Conservation (phyloP, 2,113 vertebrate species). For the Ranitomeya imitator region DNA sequence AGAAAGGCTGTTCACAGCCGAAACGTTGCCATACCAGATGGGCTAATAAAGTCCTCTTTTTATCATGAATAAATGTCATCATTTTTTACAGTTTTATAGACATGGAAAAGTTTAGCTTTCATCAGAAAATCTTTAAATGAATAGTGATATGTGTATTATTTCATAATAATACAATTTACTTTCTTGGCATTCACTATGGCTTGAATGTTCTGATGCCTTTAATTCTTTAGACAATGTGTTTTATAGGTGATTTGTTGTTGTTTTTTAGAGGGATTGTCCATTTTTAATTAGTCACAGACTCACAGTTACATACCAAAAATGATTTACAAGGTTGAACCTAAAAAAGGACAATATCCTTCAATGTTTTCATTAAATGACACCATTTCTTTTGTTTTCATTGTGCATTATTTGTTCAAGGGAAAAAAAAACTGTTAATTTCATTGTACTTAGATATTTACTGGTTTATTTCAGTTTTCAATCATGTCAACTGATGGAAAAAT, state of each 20-base stretch:
- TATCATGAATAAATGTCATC: too few species aligned
- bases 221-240: background rate
- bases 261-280: background rate
- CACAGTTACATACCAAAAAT: background rate
- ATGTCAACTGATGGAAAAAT: background rate
- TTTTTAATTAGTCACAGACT: background rate
- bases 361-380: background rate
- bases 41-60: too few species aligned
- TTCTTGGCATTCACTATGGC: background rate
- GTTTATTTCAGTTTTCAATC: background rate
- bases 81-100: too few species aligned
- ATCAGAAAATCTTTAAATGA: too few species aligned
- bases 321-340: background rate
- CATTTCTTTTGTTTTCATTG: background rate
- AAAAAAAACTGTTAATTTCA: background rate
- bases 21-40: too few species aligned
- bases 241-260: background rate
- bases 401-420: background rate
- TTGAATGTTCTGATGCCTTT: background rate
- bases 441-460: background rate
- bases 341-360: background rate
- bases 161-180: background rate
- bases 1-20: too few species aligned
- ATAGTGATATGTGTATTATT: too few species aligned
- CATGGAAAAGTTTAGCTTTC: too few species aligned